phyloP scores from a whole-genome alignment of 1,140 invertebrate species.

The Meloidogyne floridensis region DNA sequence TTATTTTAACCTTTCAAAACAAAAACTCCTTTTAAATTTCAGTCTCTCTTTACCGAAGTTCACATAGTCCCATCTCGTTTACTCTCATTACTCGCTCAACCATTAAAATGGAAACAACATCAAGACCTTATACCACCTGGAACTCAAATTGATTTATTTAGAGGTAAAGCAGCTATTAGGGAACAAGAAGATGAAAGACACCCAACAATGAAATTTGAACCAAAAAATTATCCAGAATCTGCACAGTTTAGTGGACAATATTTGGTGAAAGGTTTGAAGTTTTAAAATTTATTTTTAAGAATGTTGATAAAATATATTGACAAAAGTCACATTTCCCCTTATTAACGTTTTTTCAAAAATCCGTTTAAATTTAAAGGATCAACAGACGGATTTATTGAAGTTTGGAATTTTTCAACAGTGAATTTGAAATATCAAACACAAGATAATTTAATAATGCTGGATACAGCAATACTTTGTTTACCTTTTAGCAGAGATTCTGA shows the following conservation, averaged over 20 bases:
- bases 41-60: constrained; percentile 88
- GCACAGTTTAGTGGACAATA: constrained; percentile 95
- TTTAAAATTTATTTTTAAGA: too few species aligned
- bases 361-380: constrained; percentile 64
- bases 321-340: too few species aligned
- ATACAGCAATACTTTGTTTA: constrained; percentile 87
- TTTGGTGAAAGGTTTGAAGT: constrained; percentile 72
- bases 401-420: constrained; percentile 98
- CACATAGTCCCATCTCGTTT: constrained; percentile 95
- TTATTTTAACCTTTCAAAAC: not conserved
- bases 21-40: constrained; percentile 17
- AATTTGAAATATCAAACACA: constrained; percentile 97
- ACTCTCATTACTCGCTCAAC: constrained; percentile 88
- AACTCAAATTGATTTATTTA: constrained; percentile 96
- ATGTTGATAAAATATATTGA: too few species aligned
- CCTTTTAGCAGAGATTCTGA: constrained; percentile 94
- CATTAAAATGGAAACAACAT: constrained; percentile 99
- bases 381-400: constrained; percentile 97
- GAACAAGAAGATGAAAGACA: constrained; percentile 98
- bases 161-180: constrained; percentile 95
- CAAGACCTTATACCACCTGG: constrained; percentile 88
- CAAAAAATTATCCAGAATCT: constrained; percentile 72
- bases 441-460: constrained; percentile 99
- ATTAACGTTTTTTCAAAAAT: too few species aligned
- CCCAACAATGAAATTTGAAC: constrained; percentile 74